A percentile compares a stretch with the other conserved stretches of the same genome.
Evolutionary conservation across 2,113 vertebrate genomes (phyloP).

Genomic region (Takifugu flavidus): DNA sequence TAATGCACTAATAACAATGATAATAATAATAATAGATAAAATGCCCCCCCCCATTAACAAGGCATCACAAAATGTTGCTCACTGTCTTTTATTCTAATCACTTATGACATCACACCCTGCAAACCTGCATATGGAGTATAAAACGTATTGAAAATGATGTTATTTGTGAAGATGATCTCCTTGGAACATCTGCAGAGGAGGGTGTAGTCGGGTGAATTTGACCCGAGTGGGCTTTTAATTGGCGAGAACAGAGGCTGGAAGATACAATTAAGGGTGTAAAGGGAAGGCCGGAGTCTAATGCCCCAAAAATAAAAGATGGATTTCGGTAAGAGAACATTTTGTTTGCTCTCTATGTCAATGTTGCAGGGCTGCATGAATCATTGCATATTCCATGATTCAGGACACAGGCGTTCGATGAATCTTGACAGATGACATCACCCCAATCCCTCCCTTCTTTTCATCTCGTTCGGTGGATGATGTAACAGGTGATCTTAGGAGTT

Average conservation of each 20-base stretch:
- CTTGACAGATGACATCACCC: conserved; percentile 49
- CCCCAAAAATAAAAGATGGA: not conserved
- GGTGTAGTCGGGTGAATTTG: too few relatives aligned
- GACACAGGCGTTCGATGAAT: conserved; percentile 2
- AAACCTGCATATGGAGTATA: not conserved
- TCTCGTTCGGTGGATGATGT: conserved; percentile 37
- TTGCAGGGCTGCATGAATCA: conserved; percentile 1
- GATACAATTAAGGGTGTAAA: not conserved
- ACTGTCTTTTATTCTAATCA: not conserved
- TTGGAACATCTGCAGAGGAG: not conserved
- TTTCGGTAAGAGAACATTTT: not conserved
- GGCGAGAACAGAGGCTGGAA: not conserved
- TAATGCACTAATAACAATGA: too few relatives aligned
- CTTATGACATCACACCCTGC: not conserved
- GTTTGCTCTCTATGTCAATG: not conserved
- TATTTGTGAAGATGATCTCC: not conserved
- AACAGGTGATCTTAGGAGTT: conserved; percentile 47
- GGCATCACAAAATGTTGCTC: conserved; percentile 19
- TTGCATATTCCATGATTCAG: conserved; percentile 22
- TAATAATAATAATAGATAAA: too few relatives aligned
- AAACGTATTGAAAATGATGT: not conserved
- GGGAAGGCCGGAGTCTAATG: not conserved
- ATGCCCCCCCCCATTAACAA: not conserved
- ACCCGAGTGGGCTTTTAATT: too few relatives aligned
- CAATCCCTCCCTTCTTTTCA: conserved; percentile 12